Evolutionary conservation across 2,888 invertebrate genomes (phyloP), one percentile per base, ranked within the genome.

Genomic region (Caenorhabditis imperialis): DNA sequence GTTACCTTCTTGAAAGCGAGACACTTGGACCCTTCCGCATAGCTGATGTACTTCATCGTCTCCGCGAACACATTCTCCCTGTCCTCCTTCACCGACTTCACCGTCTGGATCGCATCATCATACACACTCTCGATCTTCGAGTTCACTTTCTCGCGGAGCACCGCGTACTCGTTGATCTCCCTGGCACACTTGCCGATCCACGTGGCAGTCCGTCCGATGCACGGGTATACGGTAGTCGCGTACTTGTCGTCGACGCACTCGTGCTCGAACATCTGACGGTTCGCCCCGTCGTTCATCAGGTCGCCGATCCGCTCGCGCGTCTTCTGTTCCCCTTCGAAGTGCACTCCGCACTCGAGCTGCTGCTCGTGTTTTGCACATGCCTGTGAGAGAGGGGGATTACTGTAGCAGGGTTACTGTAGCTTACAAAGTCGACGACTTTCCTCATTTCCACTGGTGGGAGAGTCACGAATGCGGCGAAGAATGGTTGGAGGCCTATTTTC

Each of bases 301-400:
- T 81, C 77, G 6, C n/a, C 54, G 18, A 81, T 71, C 42, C 78
- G 37, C 16, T 73, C 55, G 14, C 53, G 57, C 18, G 79, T 81
- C 35, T 69, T 65, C 20, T 71, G 70, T 16, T 54, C 63, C 27
- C 81, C 81, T 50, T 81, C 81, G 47, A 67, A 79, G 4, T 77
- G 70, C 12, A 61, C 18, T 10, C 79, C 81, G 51, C 81, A 81
- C 45, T 79, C 70, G 4, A 81, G 57, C 57, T 81, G 81, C 54
- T 79, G 73, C 35, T 81, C 81, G 55, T 79, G 81, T 50, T 79
- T 79, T 14, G 71, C 69, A 57, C 78, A 78, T 16, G 77, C 75
- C 70, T 79, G n/a, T n/a, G n/a, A n/a, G n/a, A n/a, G n/a, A n/a
- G n/a, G n/a, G n/a, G n/a, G n/a, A n/a, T n/a, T n/a, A n/a, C n/a